Evolutionary conservation across 35 echinoderm and acorn worm genomes (phyloP).

Genomic region (Diadema setosum): DNA sequence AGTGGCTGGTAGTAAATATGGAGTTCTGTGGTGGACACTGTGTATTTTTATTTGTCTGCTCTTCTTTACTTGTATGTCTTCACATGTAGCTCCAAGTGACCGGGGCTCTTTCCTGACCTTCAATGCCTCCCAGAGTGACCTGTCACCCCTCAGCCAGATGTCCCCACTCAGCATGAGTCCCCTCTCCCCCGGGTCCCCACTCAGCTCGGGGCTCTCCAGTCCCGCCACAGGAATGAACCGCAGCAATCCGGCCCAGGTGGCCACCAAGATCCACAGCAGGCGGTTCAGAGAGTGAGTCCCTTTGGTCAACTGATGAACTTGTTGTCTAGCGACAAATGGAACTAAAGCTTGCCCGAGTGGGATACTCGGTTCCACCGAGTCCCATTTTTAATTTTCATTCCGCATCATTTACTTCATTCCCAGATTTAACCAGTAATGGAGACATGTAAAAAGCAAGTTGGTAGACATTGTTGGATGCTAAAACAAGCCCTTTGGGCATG

Average conservation of each 20-base stretch:
- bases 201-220: constrained; percentile 68
- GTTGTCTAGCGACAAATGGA: no score
- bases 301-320: no score
- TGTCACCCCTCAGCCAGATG: constrained; percentile 97
- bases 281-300: constrained; percentile 99
- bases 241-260: constrained; percentile 31
- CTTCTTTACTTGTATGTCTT: neutral
- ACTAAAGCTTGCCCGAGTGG: no score
- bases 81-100: constrained; percentile 81
- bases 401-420: no score
- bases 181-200: constrained; percentile 79
- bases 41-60: no score
- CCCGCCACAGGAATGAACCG: constrained; percentile 56
- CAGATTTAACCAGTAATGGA: no score
- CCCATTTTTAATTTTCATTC: no score
- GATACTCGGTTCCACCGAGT: no score
- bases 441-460: no score
- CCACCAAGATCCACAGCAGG: constrained; percentile 74
- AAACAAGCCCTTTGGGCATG: no score
- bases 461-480: no score
- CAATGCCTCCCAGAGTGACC: constrained; percentile 89
- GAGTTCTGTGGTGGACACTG: no score
- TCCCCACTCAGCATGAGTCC: constrained; percentile 96
- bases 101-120: constrained; percentile 61
- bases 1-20: neutral